Percentiles rank a stretch among this genome's conserved stretches.
These are phyloP conservation scores for Hucho hucho DNA, from an alignment of 2,113 vertebrate genomes.

Conservation along the genomic window DNA sequence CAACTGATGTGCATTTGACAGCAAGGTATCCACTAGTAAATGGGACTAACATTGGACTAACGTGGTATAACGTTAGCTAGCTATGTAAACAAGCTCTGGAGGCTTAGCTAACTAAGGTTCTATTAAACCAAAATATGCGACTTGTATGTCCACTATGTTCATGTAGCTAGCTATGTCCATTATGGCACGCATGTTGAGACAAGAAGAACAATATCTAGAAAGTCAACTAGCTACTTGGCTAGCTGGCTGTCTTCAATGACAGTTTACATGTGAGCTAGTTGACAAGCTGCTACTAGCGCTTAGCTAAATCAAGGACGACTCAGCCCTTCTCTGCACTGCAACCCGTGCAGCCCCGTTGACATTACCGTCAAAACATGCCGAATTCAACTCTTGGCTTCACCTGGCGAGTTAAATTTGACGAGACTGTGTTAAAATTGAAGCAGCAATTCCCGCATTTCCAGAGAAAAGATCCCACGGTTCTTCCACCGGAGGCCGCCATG, in stretches of 20 bases:
- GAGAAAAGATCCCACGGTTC: slow-evolving; percentile 40
- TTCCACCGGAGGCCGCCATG: slow-evolving; percentile 68
- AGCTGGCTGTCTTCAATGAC: not conserved
- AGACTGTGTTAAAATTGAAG: not conserved
- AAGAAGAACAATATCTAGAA: not conserved
- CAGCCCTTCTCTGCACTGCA: not conserved
- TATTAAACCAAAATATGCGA: too few species aligned
- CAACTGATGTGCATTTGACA: too few species aligned
- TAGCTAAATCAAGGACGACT: not conserved
- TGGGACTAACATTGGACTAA: too few species aligned
- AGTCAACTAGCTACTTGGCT: not conserved
- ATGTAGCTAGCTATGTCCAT: too few species aligned
- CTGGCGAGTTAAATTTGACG: slow-evolving; percentile 40
- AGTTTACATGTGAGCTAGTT: not conserved
- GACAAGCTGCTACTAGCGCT: not conserved
- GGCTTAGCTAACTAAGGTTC: too few species aligned
- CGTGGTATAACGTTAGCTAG: too few species aligned
- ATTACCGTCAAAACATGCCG: not conserved
- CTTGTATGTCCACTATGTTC: too few species aligned
- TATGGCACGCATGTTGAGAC: too few species aligned
- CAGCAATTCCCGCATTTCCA: slow-evolving; percentile 54
- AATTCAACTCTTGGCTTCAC: slow-evolving; percentile 22
- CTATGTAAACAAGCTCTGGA: too few species aligned
- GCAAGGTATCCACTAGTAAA: too few species aligned
- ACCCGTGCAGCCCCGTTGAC: not conserved